Evolutionary conservation across 37 sponge, comb jelly and placozoan genomes (phyloP).

Genomic region (Axinella damicornis): DNA sequence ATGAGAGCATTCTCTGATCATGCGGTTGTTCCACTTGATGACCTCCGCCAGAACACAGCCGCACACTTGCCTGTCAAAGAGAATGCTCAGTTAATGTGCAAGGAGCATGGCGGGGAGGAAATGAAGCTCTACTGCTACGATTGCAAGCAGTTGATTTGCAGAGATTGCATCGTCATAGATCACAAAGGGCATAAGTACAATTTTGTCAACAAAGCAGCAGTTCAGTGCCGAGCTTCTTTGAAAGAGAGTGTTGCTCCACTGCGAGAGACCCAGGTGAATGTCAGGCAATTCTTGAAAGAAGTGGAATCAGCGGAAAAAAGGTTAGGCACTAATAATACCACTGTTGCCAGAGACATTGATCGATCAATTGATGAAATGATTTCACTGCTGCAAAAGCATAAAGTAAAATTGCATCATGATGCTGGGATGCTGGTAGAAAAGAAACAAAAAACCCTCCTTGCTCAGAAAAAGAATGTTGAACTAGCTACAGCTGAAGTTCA

Average conservation of each 20-base stretch:
- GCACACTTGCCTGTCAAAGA: not conserved
- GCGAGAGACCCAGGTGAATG: not conserved
- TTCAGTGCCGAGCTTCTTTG: not conserved
- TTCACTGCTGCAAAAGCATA: not conserved
- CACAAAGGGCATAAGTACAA: conserved; percentile 2
- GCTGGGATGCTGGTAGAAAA: not conserved
- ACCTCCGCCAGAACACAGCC: not conserved
- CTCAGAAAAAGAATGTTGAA: conserved; percentile 1
- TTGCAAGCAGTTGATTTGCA: conserved; percentile 3
- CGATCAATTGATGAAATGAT: not conserved
- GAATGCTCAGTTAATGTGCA: not conserved
- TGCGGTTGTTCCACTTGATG: not conserved
- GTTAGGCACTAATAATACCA: not conserved
- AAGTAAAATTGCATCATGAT: not conserved
- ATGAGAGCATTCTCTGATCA: not conserved
- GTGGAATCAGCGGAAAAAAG: not conserved
- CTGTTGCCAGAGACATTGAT: not conserved
- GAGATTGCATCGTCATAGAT: conserved; percentile 1
- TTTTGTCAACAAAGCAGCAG: not conserved
- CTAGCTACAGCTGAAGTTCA: conserved; percentile 1
- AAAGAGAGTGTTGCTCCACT: not conserved
- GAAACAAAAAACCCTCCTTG: not conserved
- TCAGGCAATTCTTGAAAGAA: not conserved
- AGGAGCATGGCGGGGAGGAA: not conserved
- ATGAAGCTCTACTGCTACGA: conserved; percentile 15